Conservation (phyloP, 2,113 vertebrate species). For the Eudyptes chrysolophus region DNA sequence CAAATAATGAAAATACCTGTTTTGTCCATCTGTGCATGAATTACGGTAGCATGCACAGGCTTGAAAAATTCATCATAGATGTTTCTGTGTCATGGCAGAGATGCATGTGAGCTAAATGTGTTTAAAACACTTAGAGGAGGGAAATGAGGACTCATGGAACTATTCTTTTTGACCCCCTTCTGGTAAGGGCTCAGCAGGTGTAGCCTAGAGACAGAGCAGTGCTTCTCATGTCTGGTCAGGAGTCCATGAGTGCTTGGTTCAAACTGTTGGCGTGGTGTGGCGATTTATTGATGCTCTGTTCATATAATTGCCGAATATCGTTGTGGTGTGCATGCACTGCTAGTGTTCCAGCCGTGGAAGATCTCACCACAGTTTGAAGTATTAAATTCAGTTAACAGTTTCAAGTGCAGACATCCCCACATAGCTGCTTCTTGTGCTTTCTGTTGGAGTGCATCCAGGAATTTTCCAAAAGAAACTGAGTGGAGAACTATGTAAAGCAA, state of each 20-base stretch:
- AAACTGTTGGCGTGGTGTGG: background rate
- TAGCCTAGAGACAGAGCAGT: background rate
- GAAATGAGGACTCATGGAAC: background rate
- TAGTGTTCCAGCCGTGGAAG: accelerated
- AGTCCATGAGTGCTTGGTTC: background rate
- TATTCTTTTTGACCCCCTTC: background rate
- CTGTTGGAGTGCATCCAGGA: background rate
- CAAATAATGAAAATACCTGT: background rate
- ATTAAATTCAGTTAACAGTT: background rate
- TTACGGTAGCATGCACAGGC: background rate
- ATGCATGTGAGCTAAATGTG: background rate
- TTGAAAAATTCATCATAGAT: background rate
- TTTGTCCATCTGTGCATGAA: background rate
- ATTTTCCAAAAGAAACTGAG: background rate
- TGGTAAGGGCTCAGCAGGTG: too few species aligned
- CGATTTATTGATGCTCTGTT: background rate
- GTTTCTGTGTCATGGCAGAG: background rate
- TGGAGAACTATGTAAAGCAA: background rate
- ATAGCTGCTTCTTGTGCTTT: background rate
- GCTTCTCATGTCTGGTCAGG: background rate
- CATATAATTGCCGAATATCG: background rate
- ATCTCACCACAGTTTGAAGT: background rate
- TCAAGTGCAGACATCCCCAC: background rate
- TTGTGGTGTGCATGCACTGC: background rate
- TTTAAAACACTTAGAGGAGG: background rate